phyloP scores from a whole-genome alignment of 2,113 vertebrate species.

The Copsychus sechellarum region DNA sequence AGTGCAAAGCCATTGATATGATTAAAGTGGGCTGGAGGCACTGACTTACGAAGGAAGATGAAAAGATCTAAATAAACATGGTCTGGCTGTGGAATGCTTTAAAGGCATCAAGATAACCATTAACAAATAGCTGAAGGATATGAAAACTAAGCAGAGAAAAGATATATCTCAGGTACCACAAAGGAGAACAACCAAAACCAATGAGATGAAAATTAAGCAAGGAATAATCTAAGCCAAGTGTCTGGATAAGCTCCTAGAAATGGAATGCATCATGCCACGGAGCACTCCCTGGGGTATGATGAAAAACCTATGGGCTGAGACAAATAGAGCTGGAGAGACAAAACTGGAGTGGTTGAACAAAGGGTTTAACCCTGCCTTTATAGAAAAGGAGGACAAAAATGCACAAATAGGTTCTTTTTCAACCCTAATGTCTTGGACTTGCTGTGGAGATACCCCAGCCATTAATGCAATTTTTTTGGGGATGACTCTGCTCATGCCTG shows the following conservation, averaged over 20 bases:
- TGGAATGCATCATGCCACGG: neutral
- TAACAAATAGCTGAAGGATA: conserved; percentile 53
- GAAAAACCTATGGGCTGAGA: neutral
- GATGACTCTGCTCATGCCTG: neutral
- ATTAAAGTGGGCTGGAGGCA: conserved; percentile 57
- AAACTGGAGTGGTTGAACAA: neutral
- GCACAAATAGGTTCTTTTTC: neutral
- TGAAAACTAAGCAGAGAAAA: conserved; percentile 27
- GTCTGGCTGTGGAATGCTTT: neutral
- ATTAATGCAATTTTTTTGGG: neutral
- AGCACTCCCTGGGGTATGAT: neutral
- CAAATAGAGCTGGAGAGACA: neutral
- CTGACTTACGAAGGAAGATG: conserved; percentile 35
- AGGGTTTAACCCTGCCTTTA: neutral
- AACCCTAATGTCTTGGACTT: neutral
- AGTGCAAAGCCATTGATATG: conserved; percentile 34
- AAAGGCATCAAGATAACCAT: conserved; percentile 21
- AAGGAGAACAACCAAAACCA: conserved; percentile 5
- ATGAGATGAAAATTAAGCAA: conserved; percentile 20
- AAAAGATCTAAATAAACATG: conserved; percentile 52
- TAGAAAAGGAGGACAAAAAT: neutral
- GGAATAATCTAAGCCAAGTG: neutral
- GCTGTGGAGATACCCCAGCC: neutral
- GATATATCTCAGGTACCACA: neutral
- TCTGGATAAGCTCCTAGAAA: neutral